Conservation (phyloP, 2,888 invertebrate genomes). For the Ormyrus thymus region DNA sequence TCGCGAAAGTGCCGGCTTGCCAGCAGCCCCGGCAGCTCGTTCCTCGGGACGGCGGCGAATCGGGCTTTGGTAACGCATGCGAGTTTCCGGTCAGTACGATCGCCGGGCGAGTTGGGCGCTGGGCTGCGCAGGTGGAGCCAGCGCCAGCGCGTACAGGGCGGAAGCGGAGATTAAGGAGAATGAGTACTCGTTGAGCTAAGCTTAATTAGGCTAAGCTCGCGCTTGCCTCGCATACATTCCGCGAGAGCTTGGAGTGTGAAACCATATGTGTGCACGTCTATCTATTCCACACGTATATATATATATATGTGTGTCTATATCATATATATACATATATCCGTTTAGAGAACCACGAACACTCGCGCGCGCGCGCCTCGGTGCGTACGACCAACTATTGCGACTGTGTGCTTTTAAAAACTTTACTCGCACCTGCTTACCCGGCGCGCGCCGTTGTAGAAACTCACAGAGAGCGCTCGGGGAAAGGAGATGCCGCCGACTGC, state of each 20-base stretch:
- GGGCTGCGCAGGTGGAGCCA: not conserved
- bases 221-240: conserved; percentile 71
- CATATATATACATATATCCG: too few relatives aligned
- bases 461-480: too few relatives aligned
- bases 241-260: conserved; percentile 44
- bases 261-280: conserved; percentile 11
- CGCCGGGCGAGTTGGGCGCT: not conserved
- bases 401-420: too few relatives aligned
- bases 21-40: conserved; percentile 16
- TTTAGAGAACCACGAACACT: too few relatives aligned
- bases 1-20: too few relatives aligned
- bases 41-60: conserved; percentile 9
- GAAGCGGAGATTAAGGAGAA: conserved; percentile 66
- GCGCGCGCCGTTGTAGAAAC: too few relatives aligned
- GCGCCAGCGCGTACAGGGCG: conserved; percentile 21
- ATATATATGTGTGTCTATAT: too few relatives aligned
- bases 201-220: conserved; percentile 72
- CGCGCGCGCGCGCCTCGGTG: too few relatives aligned
- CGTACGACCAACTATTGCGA: too few relatives aligned
- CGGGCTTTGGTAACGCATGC: conserved; percentile 4
- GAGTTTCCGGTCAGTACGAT: not conserved
- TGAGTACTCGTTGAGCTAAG: conserved; percentile 71
- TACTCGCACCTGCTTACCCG: too few relatives aligned
- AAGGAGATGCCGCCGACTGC: too few relatives aligned
- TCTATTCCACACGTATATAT: not conserved